phyloP scores from a whole-genome alignment of 2,797 vertebrate genomes.

The Masticophis lateralis region DNA sequence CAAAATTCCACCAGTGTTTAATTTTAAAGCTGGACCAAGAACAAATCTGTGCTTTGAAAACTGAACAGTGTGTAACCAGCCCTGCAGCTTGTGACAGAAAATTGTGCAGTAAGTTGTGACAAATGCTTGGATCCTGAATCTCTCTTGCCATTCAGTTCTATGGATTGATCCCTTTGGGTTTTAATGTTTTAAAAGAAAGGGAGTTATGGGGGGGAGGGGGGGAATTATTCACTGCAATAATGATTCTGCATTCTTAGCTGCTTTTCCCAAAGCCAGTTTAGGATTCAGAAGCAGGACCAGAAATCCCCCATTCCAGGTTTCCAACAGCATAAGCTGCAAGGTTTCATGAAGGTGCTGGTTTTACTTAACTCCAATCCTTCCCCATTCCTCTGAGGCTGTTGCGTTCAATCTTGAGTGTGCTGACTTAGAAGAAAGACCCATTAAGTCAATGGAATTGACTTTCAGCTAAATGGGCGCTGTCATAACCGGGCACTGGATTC shows the following conservation, averaged over 20 bases:
- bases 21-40: not conserved
- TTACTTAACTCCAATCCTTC: not conserved
- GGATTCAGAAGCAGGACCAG: not conserved
- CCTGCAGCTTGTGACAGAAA: not conserved
- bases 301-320: not conserved
- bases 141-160: not conserved
- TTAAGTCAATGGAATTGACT: not conserved
- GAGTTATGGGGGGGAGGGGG: not conserved
- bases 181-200: not conserved
- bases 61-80: not conserved
- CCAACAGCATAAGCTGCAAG: not conserved
- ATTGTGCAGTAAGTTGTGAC: not conserved
- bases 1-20: not conserved
- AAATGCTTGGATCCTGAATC: not conserved
- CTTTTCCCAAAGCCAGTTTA: not conserved
- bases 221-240: not conserved
- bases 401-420: not conserved
- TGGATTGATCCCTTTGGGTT: not conserved
- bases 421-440: not conserved
- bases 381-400: not conserved
- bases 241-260: not conserved
- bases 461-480: not conserved
- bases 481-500: not conserved
- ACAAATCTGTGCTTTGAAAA: not conserved
- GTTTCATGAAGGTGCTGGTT: not conserved